Evolutionary conservation across 2,888 invertebrate species (phyloP).

Genomic region (Eustalomyia histrio): DNA sequence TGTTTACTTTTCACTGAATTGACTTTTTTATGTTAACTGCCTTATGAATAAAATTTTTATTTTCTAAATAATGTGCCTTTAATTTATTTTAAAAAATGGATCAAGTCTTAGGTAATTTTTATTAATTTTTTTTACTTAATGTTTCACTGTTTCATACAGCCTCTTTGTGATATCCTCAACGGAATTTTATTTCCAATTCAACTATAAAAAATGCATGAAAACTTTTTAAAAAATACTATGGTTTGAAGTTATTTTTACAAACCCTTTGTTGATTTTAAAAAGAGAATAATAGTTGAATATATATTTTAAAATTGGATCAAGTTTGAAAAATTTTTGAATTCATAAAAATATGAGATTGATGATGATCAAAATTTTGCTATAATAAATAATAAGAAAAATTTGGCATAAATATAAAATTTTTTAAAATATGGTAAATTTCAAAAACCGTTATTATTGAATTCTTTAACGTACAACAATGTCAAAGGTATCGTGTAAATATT

Average conservation of each 20-base stretch:
- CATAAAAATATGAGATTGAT: too few species aligned
- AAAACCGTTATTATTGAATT: too few species aligned
- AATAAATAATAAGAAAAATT: not conserved
- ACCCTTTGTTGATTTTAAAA: not conserved
- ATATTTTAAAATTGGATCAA: conserved; percentile 59
- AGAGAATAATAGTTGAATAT: not conserved
- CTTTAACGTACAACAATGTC: too few species aligned
- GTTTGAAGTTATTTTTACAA: not conserved
- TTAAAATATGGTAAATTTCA: too few species aligned
- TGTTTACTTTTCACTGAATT: not conserved
- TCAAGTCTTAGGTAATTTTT: conserved; percentile 54
- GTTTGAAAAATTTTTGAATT: conserved; percentile 10
- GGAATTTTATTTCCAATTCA: too few species aligned
- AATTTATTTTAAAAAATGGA: conserved; percentile 48
- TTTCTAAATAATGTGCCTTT: conserved; percentile 38
- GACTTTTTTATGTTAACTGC: conserved; percentile 27
- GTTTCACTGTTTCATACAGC: too few species aligned
- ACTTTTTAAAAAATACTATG: too few species aligned
- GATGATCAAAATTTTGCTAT: not conserved
- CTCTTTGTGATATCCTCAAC: too few species aligned
- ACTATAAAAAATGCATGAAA: too few species aligned
- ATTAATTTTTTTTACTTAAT: too few species aligned
- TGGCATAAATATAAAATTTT: too few species aligned
- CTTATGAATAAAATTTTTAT: conserved; percentile 46
- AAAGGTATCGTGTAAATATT: too few species aligned